phyloP scores from a whole-genome alignment of 2,113 vertebrate genomes.

The Sitta europaea region DNA sequence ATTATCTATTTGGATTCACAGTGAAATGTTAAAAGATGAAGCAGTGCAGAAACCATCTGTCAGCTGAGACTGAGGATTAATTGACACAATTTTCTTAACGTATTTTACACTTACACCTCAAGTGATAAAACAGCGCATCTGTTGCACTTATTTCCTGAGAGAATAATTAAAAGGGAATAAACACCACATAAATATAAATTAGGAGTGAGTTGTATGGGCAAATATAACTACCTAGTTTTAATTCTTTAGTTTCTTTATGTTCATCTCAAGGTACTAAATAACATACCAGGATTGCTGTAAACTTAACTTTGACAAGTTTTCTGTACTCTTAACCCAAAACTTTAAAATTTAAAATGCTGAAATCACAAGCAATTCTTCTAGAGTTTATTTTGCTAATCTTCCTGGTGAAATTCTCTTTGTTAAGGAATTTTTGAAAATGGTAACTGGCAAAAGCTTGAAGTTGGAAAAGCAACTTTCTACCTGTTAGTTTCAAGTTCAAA shows the following conservation, averaged over 20 bases:
- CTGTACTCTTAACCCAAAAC: not conserved
- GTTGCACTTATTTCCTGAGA: not conserved
- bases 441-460: not conserved
- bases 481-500: not conserved
- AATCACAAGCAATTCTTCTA: not conserved
- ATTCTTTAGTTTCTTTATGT: not conserved
- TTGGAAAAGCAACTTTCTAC: not conserved
- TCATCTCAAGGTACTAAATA: not conserved
- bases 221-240: not conserved
- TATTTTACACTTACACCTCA: not conserved
- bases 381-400: not conserved
- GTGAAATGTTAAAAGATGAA: not conserved
- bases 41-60: not conserved
- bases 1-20: constrained; percentile 21
- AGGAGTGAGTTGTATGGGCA: not conserved
- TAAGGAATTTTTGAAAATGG: not conserved
- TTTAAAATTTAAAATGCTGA: not conserved
- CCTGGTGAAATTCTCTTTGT: not conserved
- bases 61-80: not conserved
- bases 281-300: not conserved
- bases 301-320: not conserved
- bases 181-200: not conserved
- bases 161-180: not conserved
- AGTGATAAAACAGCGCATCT: not conserved
- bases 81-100: not conserved